phyloP scores from a whole-genome alignment of 2,888 invertebrate genomes.

The Aporophyla lueneburgensis region DNA sequence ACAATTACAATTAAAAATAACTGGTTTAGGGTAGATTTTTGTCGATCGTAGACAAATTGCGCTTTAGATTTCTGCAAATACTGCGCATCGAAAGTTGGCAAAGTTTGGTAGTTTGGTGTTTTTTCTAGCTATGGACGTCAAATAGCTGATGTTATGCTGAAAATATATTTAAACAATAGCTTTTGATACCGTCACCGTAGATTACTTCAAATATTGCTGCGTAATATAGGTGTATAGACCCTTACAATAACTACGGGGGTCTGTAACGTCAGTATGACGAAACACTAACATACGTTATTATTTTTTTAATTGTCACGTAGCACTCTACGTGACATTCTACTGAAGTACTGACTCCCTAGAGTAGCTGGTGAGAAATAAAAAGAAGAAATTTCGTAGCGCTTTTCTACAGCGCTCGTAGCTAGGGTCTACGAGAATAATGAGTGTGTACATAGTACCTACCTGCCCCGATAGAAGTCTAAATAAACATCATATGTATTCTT shows the following conservation, averaged over 20 bases:
- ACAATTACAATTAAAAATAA: background rate
- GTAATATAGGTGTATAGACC: conserved; percentile 20
- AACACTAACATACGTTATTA: conserved; percentile 1
- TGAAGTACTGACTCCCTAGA: no score
- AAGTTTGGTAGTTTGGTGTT: background rate
- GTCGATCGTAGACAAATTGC: background rate
- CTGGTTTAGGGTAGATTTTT: background rate
- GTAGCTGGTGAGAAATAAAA: background rate
- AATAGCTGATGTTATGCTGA: conserved; percentile 6
- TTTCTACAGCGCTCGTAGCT: background rate
- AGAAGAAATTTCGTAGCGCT: background rate
- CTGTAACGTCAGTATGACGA: conserved; percentile 3
- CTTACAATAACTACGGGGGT: background rate
- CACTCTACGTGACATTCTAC: no score
- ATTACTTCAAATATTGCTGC: background rate
- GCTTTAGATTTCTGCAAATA: background rate
- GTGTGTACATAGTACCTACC: background rate
- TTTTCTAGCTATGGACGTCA: conserved; percentile 10
- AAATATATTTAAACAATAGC: conserved; percentile 12
- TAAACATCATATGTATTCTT: background rate
- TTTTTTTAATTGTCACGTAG: no score
- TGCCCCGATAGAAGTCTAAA: background rate
- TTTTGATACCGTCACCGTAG: background rate
- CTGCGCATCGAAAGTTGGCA: background rate
- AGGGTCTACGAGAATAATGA: conserved; percentile 4